Evolutionary conservation across 2,888 invertebrate genomes (phyloP), one percentile per base, ranked within the genome.

Genomic region (Hipparchia sbordonii): DNA sequence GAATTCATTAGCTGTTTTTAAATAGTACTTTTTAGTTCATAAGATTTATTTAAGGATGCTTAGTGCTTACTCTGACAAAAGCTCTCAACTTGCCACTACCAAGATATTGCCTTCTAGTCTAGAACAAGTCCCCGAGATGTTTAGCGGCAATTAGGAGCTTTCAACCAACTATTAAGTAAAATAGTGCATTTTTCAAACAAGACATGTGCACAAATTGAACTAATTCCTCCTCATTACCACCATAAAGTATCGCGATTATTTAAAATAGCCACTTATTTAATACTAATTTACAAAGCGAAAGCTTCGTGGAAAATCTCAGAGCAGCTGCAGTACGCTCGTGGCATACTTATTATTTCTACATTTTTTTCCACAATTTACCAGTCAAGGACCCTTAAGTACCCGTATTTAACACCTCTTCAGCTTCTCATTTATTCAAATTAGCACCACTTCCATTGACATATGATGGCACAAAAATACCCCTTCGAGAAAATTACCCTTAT

Each of bases 401-500:
- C 77, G 74, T 76, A 77, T 78, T 81, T 81, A 80, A 78, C 81
- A 80, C 80, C 80, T 81, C 77, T 77, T 80, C 79, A 77, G 77
- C 76, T 74, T 72, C 77, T 79, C 79, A 79, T 79, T 79, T 79
- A 79, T 78, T 77, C 81, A 80, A 79, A 81, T 81, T 81, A 80
- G 73, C 79, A 77, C 75, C 70, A 76, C 77, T 74, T 71, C 75
- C 77, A 77, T 78, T 81, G 80, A 79, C 80, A 81, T 70, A 78
- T 74, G 72, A 74, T 71, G 74, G 65, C 67, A 74, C 69, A 72
- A 74, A 74, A 71, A 66, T 74, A 74, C 75, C 71, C 67, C 70
- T 61, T 51, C 73, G 72, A 67, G 6, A 76, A 73, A 62, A 73
- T 69, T 33, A 59, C 70, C 70, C 52, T 60, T 23, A 51, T 68